Base-by-base conservation (phyloP, 2,888 invertebrate genomes). In the Geotrupes spiniger region DNA sequence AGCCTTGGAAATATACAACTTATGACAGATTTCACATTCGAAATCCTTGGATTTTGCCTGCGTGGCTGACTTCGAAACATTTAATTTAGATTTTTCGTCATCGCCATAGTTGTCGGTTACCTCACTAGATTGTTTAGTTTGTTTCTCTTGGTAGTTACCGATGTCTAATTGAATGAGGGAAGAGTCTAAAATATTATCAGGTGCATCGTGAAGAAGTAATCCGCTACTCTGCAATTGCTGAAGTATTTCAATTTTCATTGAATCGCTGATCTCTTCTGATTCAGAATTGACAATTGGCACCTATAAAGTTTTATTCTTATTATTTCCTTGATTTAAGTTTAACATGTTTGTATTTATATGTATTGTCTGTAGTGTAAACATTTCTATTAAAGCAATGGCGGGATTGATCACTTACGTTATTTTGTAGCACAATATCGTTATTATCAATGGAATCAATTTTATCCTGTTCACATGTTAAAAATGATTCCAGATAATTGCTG, bases 11-110 rank as follows among this genome's bases (percentile, higher is more conserved):
- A 62, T 59, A 46, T 70, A 71, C 42, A 59, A 59, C 51, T 70
- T 71, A 37, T 63, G 50, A 46, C 71, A 73, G 31, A 70, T 58
- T 40, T 67, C 63, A 47, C 71, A 72, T 33, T 66, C 61, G 11
- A 64, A 59, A 36, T 54, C 52, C 29, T 49, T 54, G 6, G 28
- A 8, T 16, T 44, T 44, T 36, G 16, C 37, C 2, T 31, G n/a
- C 29, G 9, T 17, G 25, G 29, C 12, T 28, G 29, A 16, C 21
- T 11, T 25, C 6, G 1, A 11, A 6, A 36, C 33, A 10, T 15
- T 8, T 2, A 6, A n/a, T 16, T 47, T 36, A 1, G 4, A 10
- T 25, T 10, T 31, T 31, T 38, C 10, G 26, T 14, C 26, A 33
- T 38, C 10, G 26, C 12, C 26, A 33, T 11, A 10, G 28, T 31